Percentiles rank a stretch among this genome's conserved stretches.
These are phyloP conservation scores for Hydropotes inermis DNA, from an alignment of 2,113 vertebrate species.

Conservation along the genomic window DNA sequence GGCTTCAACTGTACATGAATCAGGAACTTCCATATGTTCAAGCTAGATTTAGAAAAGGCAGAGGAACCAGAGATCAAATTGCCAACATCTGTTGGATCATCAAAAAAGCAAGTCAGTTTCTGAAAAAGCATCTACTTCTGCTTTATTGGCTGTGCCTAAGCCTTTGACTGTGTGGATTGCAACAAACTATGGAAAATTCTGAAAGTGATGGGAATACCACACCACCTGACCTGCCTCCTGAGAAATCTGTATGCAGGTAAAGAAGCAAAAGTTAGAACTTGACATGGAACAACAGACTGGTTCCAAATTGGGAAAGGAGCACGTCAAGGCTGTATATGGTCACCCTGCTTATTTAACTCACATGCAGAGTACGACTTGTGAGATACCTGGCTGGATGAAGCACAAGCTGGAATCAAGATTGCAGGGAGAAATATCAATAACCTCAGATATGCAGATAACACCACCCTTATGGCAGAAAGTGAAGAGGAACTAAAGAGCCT, in stretches of 20 bases:
- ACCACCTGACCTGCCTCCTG: neutral
- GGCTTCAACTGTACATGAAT: neutral
- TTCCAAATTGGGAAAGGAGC: neutral
- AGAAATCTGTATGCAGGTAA: neutral
- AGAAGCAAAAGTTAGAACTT: neutral
- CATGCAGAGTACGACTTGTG: neutral
- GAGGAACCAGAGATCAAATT: neutral
- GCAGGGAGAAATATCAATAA: neutral
- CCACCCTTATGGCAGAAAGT: neutral
- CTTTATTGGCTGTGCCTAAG: neutral
- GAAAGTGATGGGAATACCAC: neutral
- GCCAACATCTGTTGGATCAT: neutral
- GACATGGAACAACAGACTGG: neutral
- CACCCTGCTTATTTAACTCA: neutral
- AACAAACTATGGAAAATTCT: neutral
- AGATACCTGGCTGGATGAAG: neutral
- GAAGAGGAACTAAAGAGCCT: neutral
- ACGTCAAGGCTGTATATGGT: accelerated
- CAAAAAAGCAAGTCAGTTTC: neutral
- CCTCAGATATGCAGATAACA: neutral
- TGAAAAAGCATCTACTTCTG: neutral
- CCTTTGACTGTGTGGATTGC: neutral
- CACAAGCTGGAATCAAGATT: neutral
- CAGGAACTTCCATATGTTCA: neutral
- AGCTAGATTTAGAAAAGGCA: neutral